phyloP scores from a whole-genome alignment of 2,888 invertebrate genomes.

The Nomada fabriciana region DNA sequence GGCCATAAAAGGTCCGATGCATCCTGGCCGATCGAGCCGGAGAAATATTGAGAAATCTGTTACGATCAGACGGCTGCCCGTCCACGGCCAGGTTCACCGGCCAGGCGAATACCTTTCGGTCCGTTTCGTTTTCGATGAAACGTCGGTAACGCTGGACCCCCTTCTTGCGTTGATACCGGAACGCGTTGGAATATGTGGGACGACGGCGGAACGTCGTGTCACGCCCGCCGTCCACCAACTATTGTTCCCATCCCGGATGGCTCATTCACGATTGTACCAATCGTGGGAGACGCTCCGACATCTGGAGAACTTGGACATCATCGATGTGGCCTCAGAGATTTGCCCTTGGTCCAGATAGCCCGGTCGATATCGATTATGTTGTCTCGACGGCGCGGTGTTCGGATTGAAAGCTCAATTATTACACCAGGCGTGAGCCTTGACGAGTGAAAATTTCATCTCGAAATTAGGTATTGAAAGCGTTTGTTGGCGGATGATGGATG shows the following conservation, averaged over 20 bases:
- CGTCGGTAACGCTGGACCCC: conserved; percentile 75
- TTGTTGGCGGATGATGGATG: conserved; percentile 6
- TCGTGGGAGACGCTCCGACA: conserved; percentile 56
- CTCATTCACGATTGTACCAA: conserved; percentile 68
- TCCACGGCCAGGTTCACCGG: conserved; percentile 6
- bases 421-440: conserved; percentile 13
- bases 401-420: conserved; percentile 60
- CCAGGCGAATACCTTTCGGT: conserved; percentile 64
- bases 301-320: conserved; percentile 46
- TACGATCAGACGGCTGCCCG: conserved; percentile 55
- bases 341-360: conserved; percentile 43
- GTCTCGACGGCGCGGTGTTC: conserved; percentile 16
- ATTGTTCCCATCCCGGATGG: conserved; percentile 69
- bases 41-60: conserved; percentile 77
- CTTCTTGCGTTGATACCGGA: conserved; percentile 62
- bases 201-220: conserved; percentile 70
- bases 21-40: conserved; percentile 50
- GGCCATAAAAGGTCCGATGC: conserved; percentile 54
- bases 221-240: conserved; percentile 57
- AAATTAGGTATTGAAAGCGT: conserved; percentile 40
- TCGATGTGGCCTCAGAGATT: conserved; percentile 37
- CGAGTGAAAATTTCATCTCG: conserved; percentile 39
- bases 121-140: conserved; percentile 73
- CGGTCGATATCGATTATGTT: conserved; percentile 59
- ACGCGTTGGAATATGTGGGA: conserved; percentile 68